Conservation (phyloP, 2,888 invertebrate species). For the Hermaeophaga mercurialis region DNA sequence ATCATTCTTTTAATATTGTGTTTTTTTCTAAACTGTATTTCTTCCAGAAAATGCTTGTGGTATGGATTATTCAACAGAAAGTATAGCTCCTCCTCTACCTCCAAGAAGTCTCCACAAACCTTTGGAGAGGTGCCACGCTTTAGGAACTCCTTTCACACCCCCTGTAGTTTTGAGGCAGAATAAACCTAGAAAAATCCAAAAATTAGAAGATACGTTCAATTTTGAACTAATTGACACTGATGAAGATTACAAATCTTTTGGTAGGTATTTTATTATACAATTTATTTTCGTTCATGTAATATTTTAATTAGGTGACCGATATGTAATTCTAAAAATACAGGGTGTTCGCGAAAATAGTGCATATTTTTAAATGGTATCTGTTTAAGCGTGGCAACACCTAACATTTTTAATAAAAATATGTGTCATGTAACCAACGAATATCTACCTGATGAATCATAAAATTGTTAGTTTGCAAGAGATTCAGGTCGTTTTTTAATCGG, state of each 20-base stretch:
- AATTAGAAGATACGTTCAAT: slow-evolving; percentile 78
- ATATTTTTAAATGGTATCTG: too few relatives aligned
- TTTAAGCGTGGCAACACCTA: too few relatives aligned
- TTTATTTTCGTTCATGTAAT: too few relatives aligned
- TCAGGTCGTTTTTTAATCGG: too few relatives aligned
- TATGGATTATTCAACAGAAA: slow-evolving; percentile 33
- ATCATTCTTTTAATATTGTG: not conserved
- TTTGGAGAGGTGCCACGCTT: slow-evolving; percentile 64
- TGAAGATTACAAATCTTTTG: slow-evolving; percentile 60
- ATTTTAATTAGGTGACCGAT: too few relatives aligned
- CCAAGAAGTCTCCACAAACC: slow-evolving; percentile 75
- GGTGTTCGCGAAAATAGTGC: too few relatives aligned
- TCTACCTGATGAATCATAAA: too few relatives aligned
- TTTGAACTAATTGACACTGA: slow-evolving; percentile 86
- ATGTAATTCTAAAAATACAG: too few relatives aligned
- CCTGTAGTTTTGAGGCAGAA: slow-evolving; percentile 72
- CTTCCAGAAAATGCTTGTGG: slow-evolving; percentile 37
- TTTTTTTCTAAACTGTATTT: not conserved
- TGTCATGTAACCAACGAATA: too few relatives aligned
- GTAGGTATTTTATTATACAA: slow-evolving; percentile 18
- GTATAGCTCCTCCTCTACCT: slow-evolving; percentile 64
- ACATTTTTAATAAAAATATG: too few relatives aligned
- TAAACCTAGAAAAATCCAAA: slow-evolving; percentile 71
- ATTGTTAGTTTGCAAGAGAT: too few relatives aligned
- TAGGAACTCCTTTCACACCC: slow-evolving; percentile 58